Evolutionary conservation across 2,888 invertebrate species (phyloP), one percentile per base, ranked within the genome.

Genomic region (Halocaridina rubra): DNA sequence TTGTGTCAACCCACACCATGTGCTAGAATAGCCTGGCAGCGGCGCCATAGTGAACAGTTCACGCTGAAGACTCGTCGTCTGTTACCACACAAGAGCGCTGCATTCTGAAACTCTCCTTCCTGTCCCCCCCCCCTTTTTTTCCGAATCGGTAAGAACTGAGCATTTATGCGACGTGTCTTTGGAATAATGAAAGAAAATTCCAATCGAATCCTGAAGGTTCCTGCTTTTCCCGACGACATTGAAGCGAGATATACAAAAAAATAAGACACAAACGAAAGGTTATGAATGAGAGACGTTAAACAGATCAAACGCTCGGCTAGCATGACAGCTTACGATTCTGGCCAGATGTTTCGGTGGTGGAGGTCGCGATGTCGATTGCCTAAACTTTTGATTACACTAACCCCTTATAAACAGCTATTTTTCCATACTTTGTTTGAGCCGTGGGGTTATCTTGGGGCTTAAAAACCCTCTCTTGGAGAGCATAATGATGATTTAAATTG

Each of bases 241-340:
- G 53, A 19, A 53, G 53, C 4, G 53, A 13, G 46, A 46, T 10
- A 46, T 10, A 46, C 13, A 46, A 16, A 46, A 57, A 30, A 57
- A 57, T 16, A n/a, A 27, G 1, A 24, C 7, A 16, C 19, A 69
- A 53, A 79, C 79, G 79, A 79, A 79, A 69, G n/a, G 71, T 57
- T 69, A n/a, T 79, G 79, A 69, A 53, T 27, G 19, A 69, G 19
- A 59, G 22, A 32, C 46, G 79, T 39, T 79, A 59, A 53, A 30
- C 71, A 53, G 69, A 39, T 67, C n/a, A 29, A 46, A 22, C 30
- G 46, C 29, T 67, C 30, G 46, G 57, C 69, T 53, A 53, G 53
- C 79, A 69, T 79, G 79, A 79, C 79, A 79, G 79, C 79, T 69
- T n/a, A 79, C 79, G 79, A 79, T 69, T n/a, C 79, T 69, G 79